Conservation (phyloP, 1,140 invertebrate species). For the Cotesia typhae region DNA sequence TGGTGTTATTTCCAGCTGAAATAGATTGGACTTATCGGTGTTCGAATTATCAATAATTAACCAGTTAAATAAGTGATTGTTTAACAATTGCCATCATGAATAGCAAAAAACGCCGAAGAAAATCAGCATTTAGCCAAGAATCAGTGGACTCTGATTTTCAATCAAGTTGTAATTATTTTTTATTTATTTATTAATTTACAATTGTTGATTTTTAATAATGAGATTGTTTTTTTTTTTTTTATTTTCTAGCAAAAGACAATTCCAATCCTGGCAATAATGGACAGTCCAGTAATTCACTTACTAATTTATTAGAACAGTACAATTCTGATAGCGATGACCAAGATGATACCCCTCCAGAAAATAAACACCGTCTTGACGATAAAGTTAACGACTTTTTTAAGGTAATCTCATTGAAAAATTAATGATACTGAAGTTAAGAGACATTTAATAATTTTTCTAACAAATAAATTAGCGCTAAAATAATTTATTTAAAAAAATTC, state of each 20-base stretch:
- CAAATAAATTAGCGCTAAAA: too few species aligned
- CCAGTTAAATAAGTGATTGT: neutral
- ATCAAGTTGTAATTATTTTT: conserved; percentile 22
- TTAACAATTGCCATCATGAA: conserved; percentile 2
- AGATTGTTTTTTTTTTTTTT: neutral
- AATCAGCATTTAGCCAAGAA: conserved; percentile 56
- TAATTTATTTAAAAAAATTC: neutral
- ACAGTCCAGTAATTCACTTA: conserved; percentile 55
- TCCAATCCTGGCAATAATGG: conserved; percentile 47
- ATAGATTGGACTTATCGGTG: too few species aligned
- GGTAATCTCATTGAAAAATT: conserved; percentile 40
- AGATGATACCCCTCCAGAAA: conserved; percentile 51
- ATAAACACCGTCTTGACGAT: conserved; percentile 54
- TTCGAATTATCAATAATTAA: too few species aligned
- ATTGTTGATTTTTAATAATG: conserved; percentile 20
- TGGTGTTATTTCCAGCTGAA: too few species aligned
- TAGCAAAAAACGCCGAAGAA: conserved; percentile 59
- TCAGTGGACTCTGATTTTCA: conserved; percentile 50
- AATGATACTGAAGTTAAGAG: too few species aligned
- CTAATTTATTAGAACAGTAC: conserved; percentile 62
- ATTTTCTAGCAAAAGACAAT: conserved; percentile 29
- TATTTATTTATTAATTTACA: conserved; percentile 7
- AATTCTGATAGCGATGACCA: conserved; percentile 60
- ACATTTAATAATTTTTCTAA: too few species aligned
- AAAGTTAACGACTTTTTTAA: conserved; percentile 66